Evolutionary conservation across 2,888 invertebrate genomes (phyloP).

Genomic region (Hartigia nigra): DNA sequence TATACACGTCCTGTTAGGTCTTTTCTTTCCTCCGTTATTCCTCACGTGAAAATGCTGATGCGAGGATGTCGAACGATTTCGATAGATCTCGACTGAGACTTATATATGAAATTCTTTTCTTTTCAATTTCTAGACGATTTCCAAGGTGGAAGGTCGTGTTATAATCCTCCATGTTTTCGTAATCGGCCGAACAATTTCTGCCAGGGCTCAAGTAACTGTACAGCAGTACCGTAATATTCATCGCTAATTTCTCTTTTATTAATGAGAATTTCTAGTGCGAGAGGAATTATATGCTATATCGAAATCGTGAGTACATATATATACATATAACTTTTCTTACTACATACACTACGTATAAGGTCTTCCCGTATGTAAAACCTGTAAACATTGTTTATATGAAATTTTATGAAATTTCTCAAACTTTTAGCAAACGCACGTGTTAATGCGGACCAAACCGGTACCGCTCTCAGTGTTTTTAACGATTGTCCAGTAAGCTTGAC

Average conservation of each 20-base stretch:
- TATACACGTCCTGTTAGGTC: background rate
- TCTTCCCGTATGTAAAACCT: background rate
- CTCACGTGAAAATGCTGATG: background rate
- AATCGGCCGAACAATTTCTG: background rate
- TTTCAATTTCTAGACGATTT: background rate
- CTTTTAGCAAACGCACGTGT: background rate
- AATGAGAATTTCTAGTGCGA: background rate
- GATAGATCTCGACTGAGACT: background rate
- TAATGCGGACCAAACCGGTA: background rate
- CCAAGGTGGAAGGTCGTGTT: background rate
- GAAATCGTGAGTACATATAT: background rate
- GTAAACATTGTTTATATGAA: background rate
- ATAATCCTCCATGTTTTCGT: background rate
- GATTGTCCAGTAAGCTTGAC: conserved; percentile 2
- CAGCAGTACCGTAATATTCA: background rate
- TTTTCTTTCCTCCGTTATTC: background rate
- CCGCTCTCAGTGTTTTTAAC: background rate
- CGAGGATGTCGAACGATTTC: background rate
- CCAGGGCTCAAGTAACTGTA: background rate
- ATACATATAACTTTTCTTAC: background rate
- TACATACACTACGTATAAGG: background rate
- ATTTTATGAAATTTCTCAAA: background rate
- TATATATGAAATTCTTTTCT: background rate
- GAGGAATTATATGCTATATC: background rate
- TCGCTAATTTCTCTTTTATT: background rate